Base-by-base conservation (phyloP, 2,797 vertebrate species). In the Gobio occitaniae region DNA sequence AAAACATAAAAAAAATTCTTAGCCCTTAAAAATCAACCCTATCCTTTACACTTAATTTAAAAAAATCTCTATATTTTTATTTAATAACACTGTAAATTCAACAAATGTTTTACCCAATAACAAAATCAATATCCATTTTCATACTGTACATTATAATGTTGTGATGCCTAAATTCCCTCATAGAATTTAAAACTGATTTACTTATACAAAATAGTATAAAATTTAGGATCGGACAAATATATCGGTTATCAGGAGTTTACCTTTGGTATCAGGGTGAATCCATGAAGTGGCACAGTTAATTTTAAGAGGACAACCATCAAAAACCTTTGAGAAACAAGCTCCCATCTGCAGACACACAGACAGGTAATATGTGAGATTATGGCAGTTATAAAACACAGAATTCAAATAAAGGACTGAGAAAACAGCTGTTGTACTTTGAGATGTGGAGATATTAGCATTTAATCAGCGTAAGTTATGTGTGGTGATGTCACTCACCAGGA, bases 251-350 rank as follows among this genome's bases (percentile, higher is more conserved):
- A 17, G 19, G 25, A 69, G 36, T 54, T 44, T 91, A 99, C 98
- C 98, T 97, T 99, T 99, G 82, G 97, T 99, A 88, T 99, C 98
- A 48, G 98, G 98, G 90, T 99, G 98, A 92, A 99, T 99, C 98
- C 98, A 99, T 0, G 98, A 99, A 0, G 98, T 99, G 86, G 98
- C 98, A 94, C 98, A 99, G 93, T 97, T 99, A 90, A 99, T 98
- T 94, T 99, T 99, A 93, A 99, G 94, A 82, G 98, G 98, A 88
- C 98, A 99, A 75, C 98, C 98, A 89, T 99, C 98, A 91, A 99
- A 99, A 85, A 99, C 98, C 94, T 99, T 99, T 59, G 98, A 99
- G 94, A 99, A 99, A 91, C 98, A 99, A 0, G 98, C 98, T 89
- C 98, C 98, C 98, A 99, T 99, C 98, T 99, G 94, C 89, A 90